Evolutionary conservation across 2,797 vertebrate genomes (phyloP).

Genomic region (Thamnophis elegans): DNA sequence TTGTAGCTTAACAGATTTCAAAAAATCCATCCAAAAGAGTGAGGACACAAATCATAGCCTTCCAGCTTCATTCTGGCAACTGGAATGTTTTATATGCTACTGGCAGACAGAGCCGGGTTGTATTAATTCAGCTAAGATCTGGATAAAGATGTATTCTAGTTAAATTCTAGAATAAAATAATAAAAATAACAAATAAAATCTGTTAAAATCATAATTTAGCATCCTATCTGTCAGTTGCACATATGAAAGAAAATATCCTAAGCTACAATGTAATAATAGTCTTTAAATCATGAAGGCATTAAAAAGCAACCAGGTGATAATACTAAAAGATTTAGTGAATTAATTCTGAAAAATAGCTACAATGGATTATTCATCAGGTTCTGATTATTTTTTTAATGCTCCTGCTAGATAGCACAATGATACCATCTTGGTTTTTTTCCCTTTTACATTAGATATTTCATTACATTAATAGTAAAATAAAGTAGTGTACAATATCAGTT

Average conservation of each 20-base stretch:
- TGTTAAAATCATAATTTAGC: no score
- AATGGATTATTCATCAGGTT: no score
- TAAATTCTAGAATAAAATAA: no score
- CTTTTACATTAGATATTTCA: background rate
- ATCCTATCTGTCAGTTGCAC: background rate
- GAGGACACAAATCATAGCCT: background rate
- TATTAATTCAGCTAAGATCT: background rate
- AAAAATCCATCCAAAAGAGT: background rate
- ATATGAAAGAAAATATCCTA: no score
- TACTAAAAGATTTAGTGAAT: no score
- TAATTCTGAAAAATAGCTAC: no score
- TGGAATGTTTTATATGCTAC: background rate
- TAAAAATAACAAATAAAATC: no score
- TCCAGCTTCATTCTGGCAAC: background rate
- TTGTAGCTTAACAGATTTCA: background rate
- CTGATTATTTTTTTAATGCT: no score
- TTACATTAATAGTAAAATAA: background rate
- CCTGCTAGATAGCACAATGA: background rate
- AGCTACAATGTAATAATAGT: no score
- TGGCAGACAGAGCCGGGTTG: background rate
- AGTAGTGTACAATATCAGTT: background rate
- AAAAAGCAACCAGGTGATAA: no score
- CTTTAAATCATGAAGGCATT: no score
- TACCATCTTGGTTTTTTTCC: background rate
- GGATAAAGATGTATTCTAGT: no score